Base-by-base conservation (phyloP, 2,113 vertebrate genomes). In the Potamarius usumacintae region DNA sequence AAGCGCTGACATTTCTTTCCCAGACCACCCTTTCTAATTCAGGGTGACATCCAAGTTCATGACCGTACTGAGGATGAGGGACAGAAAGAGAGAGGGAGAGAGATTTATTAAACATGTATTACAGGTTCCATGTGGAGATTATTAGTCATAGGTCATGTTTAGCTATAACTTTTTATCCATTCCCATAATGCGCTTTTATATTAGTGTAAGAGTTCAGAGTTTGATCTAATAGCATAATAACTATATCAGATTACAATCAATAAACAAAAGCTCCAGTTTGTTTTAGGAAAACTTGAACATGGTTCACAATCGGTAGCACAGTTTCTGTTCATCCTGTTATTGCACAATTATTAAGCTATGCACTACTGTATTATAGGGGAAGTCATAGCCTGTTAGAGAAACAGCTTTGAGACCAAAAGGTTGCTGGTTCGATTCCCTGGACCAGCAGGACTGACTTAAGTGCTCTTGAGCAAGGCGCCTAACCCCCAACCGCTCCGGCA, bases 1-100 rank as follows among this genome's bases (percentile, higher is more conserved):
- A 95, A 92, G 84, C 86, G 85, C 67, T 94, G 93, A 95, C 94
- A 94, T 94, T 93, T 93, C 69, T 55, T 58, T 52, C 84, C 88
- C 82, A 88, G 90, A 53, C 60, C 86, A 87, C 63, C 85, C 87
- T 85, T 92, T 93, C 90, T 92, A 92, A 94, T 58, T 77, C 67
- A 65, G 20, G 11, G 53, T 78, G 62, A 86, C 82, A 60, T 79
- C 74, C 2, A 74, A 58, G 53, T 69, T 84, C 63, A 71, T 42
- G 52, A 69, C 74, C 69, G 50, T 30, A 60, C 15, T 42, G 60
- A 14, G 62, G 60, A 53, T 30, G 10, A 30, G 22, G 27, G 9
- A 62, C 18, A 11, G 20, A 77, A 48, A 53, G 4, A 72, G 48
- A 69, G 53, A 52, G 9, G 48, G 30, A 60, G 25, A 60, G 34